Conservation (phyloP, 2,113 vertebrate species). For the Ciconia boyciana region DNA sequence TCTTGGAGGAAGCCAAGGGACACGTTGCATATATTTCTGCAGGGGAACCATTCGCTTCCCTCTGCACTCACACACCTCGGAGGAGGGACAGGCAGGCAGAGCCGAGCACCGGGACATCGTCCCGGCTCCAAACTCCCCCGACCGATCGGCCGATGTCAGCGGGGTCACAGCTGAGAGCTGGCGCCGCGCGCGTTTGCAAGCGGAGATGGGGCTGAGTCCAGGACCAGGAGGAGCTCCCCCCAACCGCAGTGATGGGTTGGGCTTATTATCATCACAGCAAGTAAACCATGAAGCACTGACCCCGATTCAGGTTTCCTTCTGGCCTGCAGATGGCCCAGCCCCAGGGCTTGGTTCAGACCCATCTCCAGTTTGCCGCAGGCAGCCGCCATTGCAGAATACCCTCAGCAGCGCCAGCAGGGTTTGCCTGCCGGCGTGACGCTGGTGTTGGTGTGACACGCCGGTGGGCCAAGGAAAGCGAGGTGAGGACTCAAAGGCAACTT, state of each 20-base stretch:
- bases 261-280: background rate
- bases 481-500: background rate
- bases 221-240: background rate
- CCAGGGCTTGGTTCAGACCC: background rate
- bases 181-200: fast-evolving
- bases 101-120: background rate
- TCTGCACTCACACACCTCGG: background rate
- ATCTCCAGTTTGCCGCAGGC: background rate
- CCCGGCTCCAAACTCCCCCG: fast-evolving
- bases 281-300: fast-evolving
- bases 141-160: fast-evolving
- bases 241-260: fast-evolving
- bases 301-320: background rate
- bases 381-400: background rate
- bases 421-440: background rate
- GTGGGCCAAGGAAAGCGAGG: background rate
- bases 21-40: slow-evolving; percentile 19
- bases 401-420: background rate
- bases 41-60: background rate
- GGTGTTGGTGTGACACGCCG: background rate
- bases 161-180: background rate
- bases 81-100: background rate
- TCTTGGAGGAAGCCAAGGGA: slow-evolving; percentile 15
- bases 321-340: background rate
- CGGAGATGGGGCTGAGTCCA: background rate